A percentile compares a stretch with the other conserved stretches of the same genome.
Evolutionary conservation across 2,888 invertebrate genomes (phyloP).

Genomic region (Napeogenes sylphis): DNA sequence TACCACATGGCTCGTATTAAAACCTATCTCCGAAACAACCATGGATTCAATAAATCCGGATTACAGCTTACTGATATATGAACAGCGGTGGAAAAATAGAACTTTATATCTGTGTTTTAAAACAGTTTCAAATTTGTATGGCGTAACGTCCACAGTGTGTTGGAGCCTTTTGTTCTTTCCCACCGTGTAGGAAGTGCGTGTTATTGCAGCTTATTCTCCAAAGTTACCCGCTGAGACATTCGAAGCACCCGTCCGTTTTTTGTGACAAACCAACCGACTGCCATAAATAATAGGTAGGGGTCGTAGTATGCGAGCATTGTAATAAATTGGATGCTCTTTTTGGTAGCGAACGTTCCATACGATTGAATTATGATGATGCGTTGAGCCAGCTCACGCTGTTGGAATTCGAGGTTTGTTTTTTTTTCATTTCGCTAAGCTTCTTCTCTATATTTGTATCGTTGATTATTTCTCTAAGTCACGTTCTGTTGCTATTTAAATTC

Average conservation of each 20-base stretch:
- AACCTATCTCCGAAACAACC: constrained; percentile 53
- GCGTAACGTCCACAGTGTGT: constrained; percentile 49
- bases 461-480: constrained; percentile 55
- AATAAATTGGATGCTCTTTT: constrained; percentile 77
- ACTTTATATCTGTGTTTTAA: constrained; percentile 36
- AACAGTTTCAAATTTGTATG: constrained; percentile 43
- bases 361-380: constrained; percentile 77
- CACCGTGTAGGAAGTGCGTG: constrained; percentile 70
- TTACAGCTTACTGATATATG: constrained; percentile 60
- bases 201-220: constrained; percentile 76
- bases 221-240: constrained; percentile 75
- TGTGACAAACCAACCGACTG: constrained; percentile 76
- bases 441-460: constrained; percentile 54
- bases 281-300: constrained; percentile 78
- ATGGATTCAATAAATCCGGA: constrained; percentile 74
- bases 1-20: constrained; percentile 70
- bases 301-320: constrained; percentile 70
- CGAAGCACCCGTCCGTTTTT: constrained; percentile 75
- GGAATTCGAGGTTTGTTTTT: constrained; percentile 66
- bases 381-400: constrained; percentile 69
- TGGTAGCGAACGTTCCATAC: constrained; percentile 66
- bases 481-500: constrained; percentile 50
- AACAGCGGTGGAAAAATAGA: constrained; percentile 46
- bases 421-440: constrained; percentile 63
- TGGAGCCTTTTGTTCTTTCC: constrained; percentile 49